Evolutionary conservation across 2,113 vertebrate genomes (phyloP), one percentile per base, ranked within the genome.

Genomic region (Tragelaphus imberbis): DNA sequence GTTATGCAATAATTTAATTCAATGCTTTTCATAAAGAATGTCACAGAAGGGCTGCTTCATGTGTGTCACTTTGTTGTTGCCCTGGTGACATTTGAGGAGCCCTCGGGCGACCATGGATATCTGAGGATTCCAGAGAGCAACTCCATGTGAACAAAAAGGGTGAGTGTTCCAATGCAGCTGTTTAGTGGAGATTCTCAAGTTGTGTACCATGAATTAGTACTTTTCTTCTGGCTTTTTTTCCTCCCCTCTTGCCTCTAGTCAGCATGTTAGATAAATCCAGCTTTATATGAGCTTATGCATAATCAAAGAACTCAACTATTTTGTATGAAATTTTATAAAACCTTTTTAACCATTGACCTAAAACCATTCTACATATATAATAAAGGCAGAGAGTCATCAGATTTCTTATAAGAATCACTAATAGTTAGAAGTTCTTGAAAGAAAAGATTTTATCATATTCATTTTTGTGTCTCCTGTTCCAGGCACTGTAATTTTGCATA

Each of bases 1-100:
- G 36, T 96, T 97, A 84, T 89, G 90, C 94, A 97, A 97, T 96
- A 56, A 95, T 96, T 96, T 94, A 91, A 92, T 89, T 96, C 88
- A 92, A 47, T 90, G 96, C 92, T 96, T 94, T 97, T 96, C 97
- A 96, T 68, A 87, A 53, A 93, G 92, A 97, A 81, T n/a, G 28
- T 13, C 92, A 95, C 92, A 97, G 96, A 97, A 59, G 63, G 88
- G 23, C 85, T 90, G 56, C 92, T 96, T 97, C 97, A 94, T 97
- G 85, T 88, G 88, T 91, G 93, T 68, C 40, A 85, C 97, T 97
- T 95, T 97, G 95, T 97, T 95, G 96, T 88, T 97, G 97, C 97
- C 95, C 97, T 95, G 88, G 77, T 97, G 98, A 98, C 97, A 97
- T 96, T 3, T 97, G 95, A 92, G 90, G 95, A 84, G 81, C 95